Conservation (phyloP, 2,888 invertebrate genomes). For the Macrosiphum euphorbiae region DNA sequence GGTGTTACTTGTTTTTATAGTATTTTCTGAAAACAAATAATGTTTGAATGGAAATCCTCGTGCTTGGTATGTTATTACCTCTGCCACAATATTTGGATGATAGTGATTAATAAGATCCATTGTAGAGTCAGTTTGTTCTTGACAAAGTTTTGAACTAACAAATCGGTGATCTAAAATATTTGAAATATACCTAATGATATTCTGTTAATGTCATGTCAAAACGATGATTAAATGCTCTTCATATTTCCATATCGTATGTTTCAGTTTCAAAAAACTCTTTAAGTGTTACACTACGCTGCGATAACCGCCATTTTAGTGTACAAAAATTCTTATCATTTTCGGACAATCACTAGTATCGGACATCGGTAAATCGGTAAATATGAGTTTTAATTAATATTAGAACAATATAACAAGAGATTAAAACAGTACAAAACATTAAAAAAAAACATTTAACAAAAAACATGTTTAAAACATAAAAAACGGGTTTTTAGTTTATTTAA, state of each 20-base stretch:
- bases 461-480: too few species aligned
- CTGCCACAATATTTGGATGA: slow-evolving; percentile 2
- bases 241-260: neutral
- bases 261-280: neutral
- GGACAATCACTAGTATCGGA: too few species aligned
- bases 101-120: neutral
- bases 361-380: too few species aligned
- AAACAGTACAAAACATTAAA: too few species aligned
- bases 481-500: too few species aligned
- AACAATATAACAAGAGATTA: too few species aligned
- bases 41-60: neutral
- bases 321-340: too few species aligned
- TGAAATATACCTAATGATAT: neutral
- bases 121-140: neutral
- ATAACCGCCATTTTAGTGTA: too few species aligned
- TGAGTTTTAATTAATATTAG: too few species aligned
- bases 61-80: neutral
- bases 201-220: neutral
- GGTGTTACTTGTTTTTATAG: neutral
- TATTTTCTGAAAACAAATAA: neutral
- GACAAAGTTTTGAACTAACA: neutral
- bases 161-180: neutral
- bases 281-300: neutral
- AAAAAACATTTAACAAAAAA: too few species aligned
- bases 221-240: neutral